Percentiles rank a stretch among this genome's conserved stretches.
Conservation (phyloP, 2,113 vertebrate species). For the Ailuropoda melanoleuca region DNA sequence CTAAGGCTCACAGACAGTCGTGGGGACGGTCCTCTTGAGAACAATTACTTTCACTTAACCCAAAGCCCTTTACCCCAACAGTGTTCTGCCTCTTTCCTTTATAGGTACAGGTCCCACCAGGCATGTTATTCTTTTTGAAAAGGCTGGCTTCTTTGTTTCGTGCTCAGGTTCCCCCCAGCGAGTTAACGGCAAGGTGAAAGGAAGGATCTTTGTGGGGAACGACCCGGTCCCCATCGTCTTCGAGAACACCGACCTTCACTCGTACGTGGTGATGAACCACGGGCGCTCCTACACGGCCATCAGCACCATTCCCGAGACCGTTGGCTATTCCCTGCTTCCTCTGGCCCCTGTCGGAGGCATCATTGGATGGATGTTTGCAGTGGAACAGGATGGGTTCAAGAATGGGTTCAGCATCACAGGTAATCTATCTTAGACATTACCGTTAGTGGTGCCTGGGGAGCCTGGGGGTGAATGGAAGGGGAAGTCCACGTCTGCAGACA, state of each 20-base stretch:
- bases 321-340: conserved; percentile 92
- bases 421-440: conserved; percentile 74
- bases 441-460: not conserved
- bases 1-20: not conserved
- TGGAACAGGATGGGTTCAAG: conserved; percentile 93
- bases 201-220: conserved; percentile 90
- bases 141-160: not conserved
- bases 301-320: conserved; percentile 89
- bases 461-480: not conserved
- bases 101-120: not conserved
- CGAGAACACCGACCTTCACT: conserved; percentile 94
- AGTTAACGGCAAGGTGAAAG: conserved; percentile 95
- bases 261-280: conserved; percentile 96
- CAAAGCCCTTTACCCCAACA: not conserved
- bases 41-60: not conserved
- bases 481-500: not conserved
- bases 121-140: not conserved
- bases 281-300: conserved; percentile 96
- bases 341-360: conserved; percentile 91
- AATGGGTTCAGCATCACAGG: conserved; percentile 96
- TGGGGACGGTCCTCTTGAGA: not conserved
- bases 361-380: conserved; percentile 97
- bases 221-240: conserved; percentile 86
- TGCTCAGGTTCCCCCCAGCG: conserved; percentile 93
- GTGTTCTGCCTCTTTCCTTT: not conserved